Evolutionary conservation across 2,888 invertebrate species (phyloP).

Genomic region (Gandaritis pyraliata): DNA sequence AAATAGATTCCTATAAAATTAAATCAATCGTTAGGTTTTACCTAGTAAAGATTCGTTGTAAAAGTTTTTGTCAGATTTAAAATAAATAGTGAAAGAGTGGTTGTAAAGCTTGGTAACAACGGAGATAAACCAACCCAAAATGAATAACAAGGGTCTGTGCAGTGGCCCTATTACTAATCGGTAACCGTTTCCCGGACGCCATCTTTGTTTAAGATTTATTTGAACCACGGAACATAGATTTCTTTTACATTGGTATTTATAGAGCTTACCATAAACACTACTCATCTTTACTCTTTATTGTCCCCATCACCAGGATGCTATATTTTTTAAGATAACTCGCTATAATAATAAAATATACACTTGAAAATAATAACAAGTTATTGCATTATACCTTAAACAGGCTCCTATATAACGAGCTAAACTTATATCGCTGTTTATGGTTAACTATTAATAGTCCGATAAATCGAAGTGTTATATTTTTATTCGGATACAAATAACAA

Average conservation of each 20-base stretch:
- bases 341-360: constrained; percentile 10
- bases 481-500: constrained; percentile 27
- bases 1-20: constrained; percentile 42
- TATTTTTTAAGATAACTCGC: constrained; percentile 15
- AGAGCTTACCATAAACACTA: constrained; percentile 6
- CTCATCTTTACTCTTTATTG: constrained; percentile 4
- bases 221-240: constrained; percentile 43
- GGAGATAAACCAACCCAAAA: constrained; percentile 57
- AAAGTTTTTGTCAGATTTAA: too few species aligned
- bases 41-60: too few species aligned
- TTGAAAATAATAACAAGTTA: constrained; percentile 16
- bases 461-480: constrained; percentile 39
- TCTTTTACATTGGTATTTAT: background rate
- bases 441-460: constrained; percentile 32
- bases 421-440: constrained; percentile 30
- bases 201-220: constrained; percentile 68
- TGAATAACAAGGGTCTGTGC: constrained; percentile 55
- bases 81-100: constrained; percentile 41
- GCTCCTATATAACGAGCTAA: constrained; percentile 24
- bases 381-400: constrained; percentile 15
- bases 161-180: constrained; percentile 56
- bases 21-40: too few species aligned
- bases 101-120: too few species aligned
- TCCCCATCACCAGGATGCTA: constrained; percentile 9
- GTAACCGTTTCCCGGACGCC: constrained; percentile 70